Evolutionary conservation across 2,888 invertebrate species (phyloP).

Genomic region (Seira musarum): DNA sequence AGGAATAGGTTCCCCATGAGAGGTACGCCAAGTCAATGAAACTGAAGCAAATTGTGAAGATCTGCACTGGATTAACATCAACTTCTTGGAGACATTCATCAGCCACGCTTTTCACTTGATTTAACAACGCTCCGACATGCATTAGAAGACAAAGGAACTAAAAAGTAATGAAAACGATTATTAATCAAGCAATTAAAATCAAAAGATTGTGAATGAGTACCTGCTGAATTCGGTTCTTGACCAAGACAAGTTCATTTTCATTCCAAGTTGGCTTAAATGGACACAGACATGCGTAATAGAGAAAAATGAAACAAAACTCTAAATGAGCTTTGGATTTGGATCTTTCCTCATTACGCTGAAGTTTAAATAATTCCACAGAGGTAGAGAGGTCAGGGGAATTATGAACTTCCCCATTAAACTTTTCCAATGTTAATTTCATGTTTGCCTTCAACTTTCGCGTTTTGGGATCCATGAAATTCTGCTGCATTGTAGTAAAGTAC

Average conservation of each 20-base stretch:
- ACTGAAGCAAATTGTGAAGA: slow-evolving; percentile 22
- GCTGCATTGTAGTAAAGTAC: no score
- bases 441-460: no score
- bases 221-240: slow-evolving; percentile 5
- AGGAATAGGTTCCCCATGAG: background rate
- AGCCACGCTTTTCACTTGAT: background rate
- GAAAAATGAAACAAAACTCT: background rate
- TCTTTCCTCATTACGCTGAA: no score
- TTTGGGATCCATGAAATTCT: no score
- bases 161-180: no score
- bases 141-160: background rate
- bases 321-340: no score
- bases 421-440: no score
- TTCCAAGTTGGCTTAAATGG: slow-evolving; percentile 15
- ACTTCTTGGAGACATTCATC: background rate
- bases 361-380: no score
- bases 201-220: slow-evolving; percentile 1
- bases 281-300: slow-evolving; percentile 23
- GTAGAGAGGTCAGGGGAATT: no score
- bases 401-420: no score
- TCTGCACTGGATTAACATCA: slow-evolving; percentile 10
- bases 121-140: background rate
- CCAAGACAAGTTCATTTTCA: background rate
- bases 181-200: no score
- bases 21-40: slow-evolving; percentile 14